Conservation (phyloP, 2,797 vertebrate species). For the Psittacula derbiana region DNA sequence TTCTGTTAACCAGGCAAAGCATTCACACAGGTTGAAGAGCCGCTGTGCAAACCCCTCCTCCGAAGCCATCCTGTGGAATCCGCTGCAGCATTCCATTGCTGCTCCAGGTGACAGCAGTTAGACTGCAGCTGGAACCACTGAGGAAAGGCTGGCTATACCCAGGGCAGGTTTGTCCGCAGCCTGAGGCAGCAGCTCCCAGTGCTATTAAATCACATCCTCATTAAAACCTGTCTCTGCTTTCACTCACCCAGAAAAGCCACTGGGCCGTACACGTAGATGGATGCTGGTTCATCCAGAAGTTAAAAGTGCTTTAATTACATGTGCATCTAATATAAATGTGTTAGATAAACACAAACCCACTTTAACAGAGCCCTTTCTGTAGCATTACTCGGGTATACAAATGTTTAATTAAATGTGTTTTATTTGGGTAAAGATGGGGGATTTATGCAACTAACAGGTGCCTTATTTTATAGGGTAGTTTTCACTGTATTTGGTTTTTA, state of each 20-base stretch:
- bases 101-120: background rate
- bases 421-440: background rate
- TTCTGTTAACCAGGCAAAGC: background rate
- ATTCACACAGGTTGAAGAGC: background rate
- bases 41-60: background rate
- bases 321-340: background rate
- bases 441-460: background rate
- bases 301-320: background rate
- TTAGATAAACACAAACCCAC: background rate
- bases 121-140: background rate
- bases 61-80: background rate
- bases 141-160: background rate
- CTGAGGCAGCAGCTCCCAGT: background rate
- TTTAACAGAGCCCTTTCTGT: background rate
- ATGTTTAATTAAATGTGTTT: background rate
- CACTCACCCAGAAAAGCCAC: background rate
- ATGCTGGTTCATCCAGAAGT: background rate
- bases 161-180: background rate
- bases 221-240: background rate
- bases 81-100: background rate
- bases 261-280: rapidly evolving
- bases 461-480: background rate
- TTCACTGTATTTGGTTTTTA: background rate
- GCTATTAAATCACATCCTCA: background rate
- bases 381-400: background rate